These are phyloP conservation scores for Macrobrachium nipponense DNA, from an alignment of 1,140 invertebrate species.

Conservation along the genomic window DNA sequence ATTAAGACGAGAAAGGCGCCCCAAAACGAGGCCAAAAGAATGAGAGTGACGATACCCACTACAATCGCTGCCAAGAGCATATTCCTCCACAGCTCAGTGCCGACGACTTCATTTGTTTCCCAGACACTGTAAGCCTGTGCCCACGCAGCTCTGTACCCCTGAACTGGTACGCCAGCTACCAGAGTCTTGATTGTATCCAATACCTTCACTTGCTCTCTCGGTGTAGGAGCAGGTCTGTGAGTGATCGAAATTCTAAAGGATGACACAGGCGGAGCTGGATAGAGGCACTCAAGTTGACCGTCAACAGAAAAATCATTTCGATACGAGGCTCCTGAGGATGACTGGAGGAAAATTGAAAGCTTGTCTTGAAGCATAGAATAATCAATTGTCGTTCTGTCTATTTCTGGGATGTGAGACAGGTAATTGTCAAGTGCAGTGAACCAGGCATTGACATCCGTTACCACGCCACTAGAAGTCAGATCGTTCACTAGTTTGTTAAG, in stretches of 20 bases:
- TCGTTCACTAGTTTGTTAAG: conserved; percentile 52
- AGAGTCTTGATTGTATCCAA: conserved; percentile 46
- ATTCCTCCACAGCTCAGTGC: conserved; percentile 73
- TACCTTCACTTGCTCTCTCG: conserved; percentile 26
- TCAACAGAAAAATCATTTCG: conserved; percentile 51
- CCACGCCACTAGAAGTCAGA: conserved; percentile 46
- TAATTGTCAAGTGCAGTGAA: conserved; percentile 66
- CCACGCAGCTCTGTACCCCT: conserved; percentile 53
- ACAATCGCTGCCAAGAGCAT: conserved; percentile 71
- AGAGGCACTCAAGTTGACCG: conserved; percentile 37
- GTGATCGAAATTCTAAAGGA: conserved; percentile 57
- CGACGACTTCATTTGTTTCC: conserved; percentile 70
- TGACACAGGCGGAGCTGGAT: conserved; percentile 49
- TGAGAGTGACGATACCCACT: conserved; percentile 72
- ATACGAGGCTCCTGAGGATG: conserved; percentile 52
- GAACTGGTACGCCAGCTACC: conserved; percentile 23
- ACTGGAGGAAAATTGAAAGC: conserved; percentile 56
- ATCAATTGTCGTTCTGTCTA: conserved; percentile 41
- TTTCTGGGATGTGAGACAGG: conserved; percentile 54
- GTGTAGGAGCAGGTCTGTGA: conserved; percentile 36
- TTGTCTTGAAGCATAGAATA: conserved; percentile 48
- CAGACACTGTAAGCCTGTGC: conserved; percentile 62
- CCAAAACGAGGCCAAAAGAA: conserved; percentile 72
- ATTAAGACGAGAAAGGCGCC: conserved; percentile 72
- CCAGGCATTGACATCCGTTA: conserved; percentile 67